phyloP scores from a whole-genome alignment of 2,888 invertebrate species.

The Brachyptera risi region DNA sequence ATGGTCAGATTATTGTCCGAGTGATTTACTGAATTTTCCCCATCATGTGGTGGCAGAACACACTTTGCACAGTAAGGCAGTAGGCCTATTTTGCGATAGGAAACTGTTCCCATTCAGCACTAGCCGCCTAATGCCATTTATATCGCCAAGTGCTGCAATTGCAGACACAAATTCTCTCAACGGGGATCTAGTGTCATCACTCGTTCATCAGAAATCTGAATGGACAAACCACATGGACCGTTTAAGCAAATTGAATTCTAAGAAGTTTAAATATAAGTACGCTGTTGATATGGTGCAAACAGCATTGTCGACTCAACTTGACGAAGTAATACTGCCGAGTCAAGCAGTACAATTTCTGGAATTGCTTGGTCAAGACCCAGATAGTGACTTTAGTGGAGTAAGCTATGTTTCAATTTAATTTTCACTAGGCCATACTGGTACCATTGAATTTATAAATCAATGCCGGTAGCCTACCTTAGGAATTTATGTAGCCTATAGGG shows the following conservation, averaged over 20 bases:
- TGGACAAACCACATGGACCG: background rate
- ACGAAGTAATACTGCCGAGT: background rate
- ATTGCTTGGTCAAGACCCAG: background rate
- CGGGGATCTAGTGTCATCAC: background rate
- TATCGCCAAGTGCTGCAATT: background rate
- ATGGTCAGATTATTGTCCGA: background rate
- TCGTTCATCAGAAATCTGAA: conserved; percentile 7
- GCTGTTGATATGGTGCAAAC: too few relatives aligned
- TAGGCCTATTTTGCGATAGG: background rate
- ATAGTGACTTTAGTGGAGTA: background rate
- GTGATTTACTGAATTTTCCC: background rate
- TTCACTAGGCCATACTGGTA: too few relatives aligned
- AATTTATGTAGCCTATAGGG: too few relatives aligned
- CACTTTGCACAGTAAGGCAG: background rate
- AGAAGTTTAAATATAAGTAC: too few relatives aligned
- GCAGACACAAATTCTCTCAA: background rate
- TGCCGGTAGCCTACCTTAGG: too few relatives aligned
- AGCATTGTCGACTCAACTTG: too few relatives aligned
- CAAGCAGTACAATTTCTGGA: background rate
- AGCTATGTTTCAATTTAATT: too few relatives aligned
- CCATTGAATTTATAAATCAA: too few relatives aligned
- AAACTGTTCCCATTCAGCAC: background rate
- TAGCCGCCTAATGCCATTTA: background rate
- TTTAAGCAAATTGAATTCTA: background rate
- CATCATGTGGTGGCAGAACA: conserved; percentile 1